Evolutionary conservation across 2,797 vertebrate genomes (phyloP), one percentile per base, ranked within the genome.

Genomic region (Danio kyathit): DNA sequence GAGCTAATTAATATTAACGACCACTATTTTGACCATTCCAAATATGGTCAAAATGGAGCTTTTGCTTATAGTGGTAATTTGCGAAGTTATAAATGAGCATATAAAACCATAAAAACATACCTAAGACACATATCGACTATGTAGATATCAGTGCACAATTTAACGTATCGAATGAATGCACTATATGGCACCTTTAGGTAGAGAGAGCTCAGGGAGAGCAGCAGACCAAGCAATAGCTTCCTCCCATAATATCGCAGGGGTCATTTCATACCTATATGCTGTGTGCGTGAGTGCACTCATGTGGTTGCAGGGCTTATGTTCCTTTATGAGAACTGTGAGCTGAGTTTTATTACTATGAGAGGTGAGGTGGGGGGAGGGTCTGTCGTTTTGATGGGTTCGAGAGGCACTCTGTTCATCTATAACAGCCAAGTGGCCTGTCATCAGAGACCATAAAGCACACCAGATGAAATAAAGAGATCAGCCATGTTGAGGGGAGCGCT

Each of bases 371-470:
- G 61, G 29, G 44, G 59, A 64, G 52, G 82, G 61, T 86, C 81
- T 79, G 75, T 87, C 75, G 76, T 84, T 74, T 54, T 84, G 86
- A 86, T 65, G 41, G 77, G 63, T 66, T 49, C 49, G 72, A 85
- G 60, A 82, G 70, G 75, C 61, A 74, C 82, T 54, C 73, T 64
- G 78, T 72, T 74, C 76, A 79, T 86, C 82, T 74, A 83, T 86
- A 81, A 86, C 52, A 79, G 61, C 76, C 83, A 81, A 86, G 84
- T 54, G 83, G 79, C 78, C 84, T 84, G 86, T 89, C 84, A 82
- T 59, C 61, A 83, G 71, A 76, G 61, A 56, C 82, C 81, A 85
- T 86, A 87, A 86, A 85, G 49, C 83, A 84, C 41, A 69, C 49
- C 74, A 59, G 77, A 86, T 69, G 54, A 74, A 85, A 84, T 83